Evolutionary conservation across 2,888 invertebrate genomes (phyloP).

Genomic region (Cenopis cana): DNA sequence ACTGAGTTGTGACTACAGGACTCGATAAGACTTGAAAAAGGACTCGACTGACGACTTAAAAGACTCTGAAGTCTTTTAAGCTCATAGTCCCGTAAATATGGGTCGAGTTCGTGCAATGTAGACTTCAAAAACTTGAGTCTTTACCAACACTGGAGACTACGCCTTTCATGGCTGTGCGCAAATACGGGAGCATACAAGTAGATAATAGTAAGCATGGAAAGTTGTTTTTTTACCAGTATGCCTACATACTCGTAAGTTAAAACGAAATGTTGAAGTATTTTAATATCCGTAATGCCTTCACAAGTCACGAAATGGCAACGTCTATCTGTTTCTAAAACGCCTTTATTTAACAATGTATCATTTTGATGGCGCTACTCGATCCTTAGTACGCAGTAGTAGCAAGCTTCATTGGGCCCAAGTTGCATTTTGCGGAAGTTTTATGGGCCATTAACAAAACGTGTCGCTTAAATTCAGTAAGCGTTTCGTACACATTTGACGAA

Average conservation of each 20-base stretch:
- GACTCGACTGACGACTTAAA: too few relatives aligned
- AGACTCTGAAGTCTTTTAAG: too few relatives aligned
- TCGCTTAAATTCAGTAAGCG: constrained; percentile 49
- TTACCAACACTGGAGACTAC: too few relatives aligned
- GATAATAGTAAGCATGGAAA: too few relatives aligned
- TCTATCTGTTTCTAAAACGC: constrained; percentile 33
- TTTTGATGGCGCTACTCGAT: constrained; percentile 44
- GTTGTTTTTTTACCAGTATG: too few relatives aligned
- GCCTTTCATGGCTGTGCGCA: too few relatives aligned
- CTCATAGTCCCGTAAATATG: too few relatives aligned
- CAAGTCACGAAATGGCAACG: constrained; percentile 16
- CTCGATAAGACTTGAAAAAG: too few relatives aligned
- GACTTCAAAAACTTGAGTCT: too few relatives aligned
- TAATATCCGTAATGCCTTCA: constrained; percentile 5
- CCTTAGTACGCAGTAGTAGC: constrained; percentile 48
- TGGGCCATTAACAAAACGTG: constrained; percentile 51
- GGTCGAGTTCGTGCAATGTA: too few relatives aligned
- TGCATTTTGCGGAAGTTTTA: constrained; percentile 54
- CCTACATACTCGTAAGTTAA: background rate
- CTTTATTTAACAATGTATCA: constrained; percentile 46
- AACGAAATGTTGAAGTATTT: constrained; percentile 4
- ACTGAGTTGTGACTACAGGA: too few relatives aligned
- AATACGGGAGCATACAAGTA: too few relatives aligned
- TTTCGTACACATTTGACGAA: constrained; percentile 34
- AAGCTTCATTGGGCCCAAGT: constrained; percentile 50